Conservation (phyloP, 2,113 vertebrate genomes). For the Bubo bubo region DNA sequence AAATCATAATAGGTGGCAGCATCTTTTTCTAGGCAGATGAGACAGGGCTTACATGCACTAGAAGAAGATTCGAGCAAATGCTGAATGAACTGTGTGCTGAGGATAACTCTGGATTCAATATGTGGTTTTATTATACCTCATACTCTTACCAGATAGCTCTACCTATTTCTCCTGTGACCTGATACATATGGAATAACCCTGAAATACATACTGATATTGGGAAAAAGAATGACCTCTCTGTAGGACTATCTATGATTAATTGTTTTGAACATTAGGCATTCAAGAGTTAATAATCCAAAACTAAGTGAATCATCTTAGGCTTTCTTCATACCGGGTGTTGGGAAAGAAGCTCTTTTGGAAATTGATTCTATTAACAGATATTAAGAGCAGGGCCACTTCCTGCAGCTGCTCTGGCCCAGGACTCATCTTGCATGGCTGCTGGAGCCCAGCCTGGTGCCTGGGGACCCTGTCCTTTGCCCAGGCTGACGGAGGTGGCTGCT, state of each 20-base stretch:
- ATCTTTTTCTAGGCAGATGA: neutral
- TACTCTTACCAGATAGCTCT: neutral
- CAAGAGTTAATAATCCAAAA: neutral
- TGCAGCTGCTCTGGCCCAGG: neutral
- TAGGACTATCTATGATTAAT: neutral
- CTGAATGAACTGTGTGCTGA: neutral
- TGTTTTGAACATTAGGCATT: neutral
- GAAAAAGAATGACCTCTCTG: neutral
- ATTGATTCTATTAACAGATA: neutral
- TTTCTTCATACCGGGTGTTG: neutral
- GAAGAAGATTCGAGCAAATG: neutral
- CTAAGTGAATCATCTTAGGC: neutral
- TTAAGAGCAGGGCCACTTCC: accelerated
- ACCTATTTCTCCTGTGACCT: neutral
- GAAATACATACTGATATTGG: neutral
- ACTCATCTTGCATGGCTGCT: accelerated
- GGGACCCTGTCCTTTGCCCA: neutral
- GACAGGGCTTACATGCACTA: neutral
- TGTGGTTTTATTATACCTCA: neutral
- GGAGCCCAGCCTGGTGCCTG: neutral
- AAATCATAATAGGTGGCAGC: neutral
- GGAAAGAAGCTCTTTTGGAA: neutral
- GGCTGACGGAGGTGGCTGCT: neutral
- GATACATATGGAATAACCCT: neutral
- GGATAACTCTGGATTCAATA: neutral